A percentile compares a stretch with the other conserved stretches of the same genome.
These are phyloP conservation scores for Alcedo atthis DNA, from an alignment of 2,797 vertebrate genomes.

Conservation along the genomic window DNA sequence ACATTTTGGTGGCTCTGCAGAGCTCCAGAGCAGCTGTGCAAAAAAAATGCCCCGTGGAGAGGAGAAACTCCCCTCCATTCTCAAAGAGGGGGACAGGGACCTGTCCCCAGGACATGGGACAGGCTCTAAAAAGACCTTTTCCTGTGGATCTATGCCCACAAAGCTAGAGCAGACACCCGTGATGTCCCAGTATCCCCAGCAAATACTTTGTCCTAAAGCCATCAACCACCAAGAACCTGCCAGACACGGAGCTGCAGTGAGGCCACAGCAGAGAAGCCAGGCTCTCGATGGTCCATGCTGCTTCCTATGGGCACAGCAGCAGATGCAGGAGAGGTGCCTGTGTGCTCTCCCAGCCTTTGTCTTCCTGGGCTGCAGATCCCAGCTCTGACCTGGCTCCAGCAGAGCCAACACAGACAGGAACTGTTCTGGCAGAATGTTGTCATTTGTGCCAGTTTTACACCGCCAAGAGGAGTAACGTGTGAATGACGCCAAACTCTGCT, in stretches of 20 bases:
- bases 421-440: conserved; percentile 17
- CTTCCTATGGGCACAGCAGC: rapidly evolving
- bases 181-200: not conserved
- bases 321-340: not conserved
- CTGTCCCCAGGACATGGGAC: rapidly evolving
- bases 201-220: not conserved
- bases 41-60: not conserved
- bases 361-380: not conserved
- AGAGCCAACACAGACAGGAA: not conserved
- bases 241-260: not conserved
- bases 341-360: not conserved
- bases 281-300: rapidly evolving
- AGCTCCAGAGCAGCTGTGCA: not conserved
- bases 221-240: not conserved
- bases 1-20: not conserved
- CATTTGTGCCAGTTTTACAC: conserved; percentile 36
- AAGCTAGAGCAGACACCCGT: not conserved
- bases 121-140: not conserved
- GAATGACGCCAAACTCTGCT: conserved; percentile 48
- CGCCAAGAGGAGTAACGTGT: not conserved
- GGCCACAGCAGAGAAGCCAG: not conserved
- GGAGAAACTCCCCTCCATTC: not conserved
- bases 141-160: not conserved
- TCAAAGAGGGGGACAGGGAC: rapidly evolving
- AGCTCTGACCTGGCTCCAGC: conserved; percentile 27